Conservation (phyloP, 2,797 vertebrate species). For the Lacerta bilineata region DNA sequence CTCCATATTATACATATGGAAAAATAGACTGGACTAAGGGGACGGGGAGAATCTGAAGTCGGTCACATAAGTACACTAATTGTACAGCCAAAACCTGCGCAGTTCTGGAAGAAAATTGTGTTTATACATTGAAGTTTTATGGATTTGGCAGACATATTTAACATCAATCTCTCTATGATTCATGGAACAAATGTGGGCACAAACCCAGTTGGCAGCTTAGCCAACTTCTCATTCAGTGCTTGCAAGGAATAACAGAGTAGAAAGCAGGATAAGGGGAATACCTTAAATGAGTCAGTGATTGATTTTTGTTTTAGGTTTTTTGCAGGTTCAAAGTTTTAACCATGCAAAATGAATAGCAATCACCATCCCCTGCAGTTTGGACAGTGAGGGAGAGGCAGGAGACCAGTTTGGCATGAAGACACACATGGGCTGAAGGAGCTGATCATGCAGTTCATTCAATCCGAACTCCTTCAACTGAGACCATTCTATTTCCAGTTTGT, state of each 20-base stretch:
- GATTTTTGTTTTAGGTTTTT: too few species aligned
- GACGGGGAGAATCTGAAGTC: not conserved
- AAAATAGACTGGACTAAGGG: slow-evolving; percentile 24
- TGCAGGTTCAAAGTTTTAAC: not conserved
- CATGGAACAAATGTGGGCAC: not conserved
- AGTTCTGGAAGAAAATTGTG: not conserved
- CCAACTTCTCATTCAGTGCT: not conserved
- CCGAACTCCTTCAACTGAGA: not conserved
- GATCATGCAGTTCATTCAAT: not conserved
- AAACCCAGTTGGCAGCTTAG: slow-evolving; percentile 6
- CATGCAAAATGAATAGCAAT: not conserved
- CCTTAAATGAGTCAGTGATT: not conserved
- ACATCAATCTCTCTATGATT: slow-evolving; percentile 9
- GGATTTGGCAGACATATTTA: slow-evolving; percentile 26
- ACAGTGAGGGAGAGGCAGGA: not conserved
- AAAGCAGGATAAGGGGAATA: not conserved
- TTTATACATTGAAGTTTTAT: slow-evolving; percentile 15
- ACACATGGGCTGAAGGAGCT: not conserved
- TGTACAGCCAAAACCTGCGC: slow-evolving; percentile 3
- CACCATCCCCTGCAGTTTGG: not conserved
- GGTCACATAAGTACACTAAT: not conserved
- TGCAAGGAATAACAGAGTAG: not conserved
- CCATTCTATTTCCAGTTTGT: not conserved
- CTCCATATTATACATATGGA: fast-evolving
- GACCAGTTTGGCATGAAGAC: not conserved